These are phyloP conservation scores for Gambusia yucatana DNA, from an alignment of 2,797 vertebrate genomes.

Conservation along the genomic window DNA sequence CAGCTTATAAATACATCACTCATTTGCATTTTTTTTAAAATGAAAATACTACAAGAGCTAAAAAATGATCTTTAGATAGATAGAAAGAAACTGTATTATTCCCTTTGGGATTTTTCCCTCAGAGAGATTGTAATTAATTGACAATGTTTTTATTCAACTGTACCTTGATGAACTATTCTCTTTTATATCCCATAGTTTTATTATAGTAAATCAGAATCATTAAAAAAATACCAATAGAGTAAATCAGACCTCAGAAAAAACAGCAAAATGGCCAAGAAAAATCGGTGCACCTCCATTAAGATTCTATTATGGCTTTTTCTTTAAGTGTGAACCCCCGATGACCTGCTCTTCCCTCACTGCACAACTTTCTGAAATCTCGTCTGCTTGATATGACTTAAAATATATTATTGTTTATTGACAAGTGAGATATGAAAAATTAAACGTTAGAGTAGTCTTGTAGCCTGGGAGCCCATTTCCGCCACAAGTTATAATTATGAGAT, in stretches of 20 bases:
- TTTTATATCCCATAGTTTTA: background rate
- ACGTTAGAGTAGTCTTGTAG: background rate
- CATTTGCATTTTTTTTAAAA: background rate
- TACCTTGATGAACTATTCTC: background rate
- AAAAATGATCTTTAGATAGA: background rate
- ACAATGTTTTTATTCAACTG: background rate
- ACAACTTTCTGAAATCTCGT: background rate
- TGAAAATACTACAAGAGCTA: too few relatives aligned
- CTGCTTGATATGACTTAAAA: background rate
- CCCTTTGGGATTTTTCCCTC: background rate
- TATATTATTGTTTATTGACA: background rate
- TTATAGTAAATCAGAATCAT: background rate
- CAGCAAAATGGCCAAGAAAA: background rate
- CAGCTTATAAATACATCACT: background rate
- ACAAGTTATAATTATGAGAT: too few relatives aligned
- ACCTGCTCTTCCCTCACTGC: background rate
- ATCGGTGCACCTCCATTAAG: background rate
- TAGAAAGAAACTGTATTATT: background rate
- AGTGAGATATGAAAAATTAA: background rate
- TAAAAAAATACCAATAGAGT: background rate
- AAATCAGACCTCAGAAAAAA: background rate
- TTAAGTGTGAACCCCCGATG: background rate
- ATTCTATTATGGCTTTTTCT: background rate
- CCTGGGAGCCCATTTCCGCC: background rate
- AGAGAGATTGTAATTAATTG: too few relatives aligned